Percentiles rank a stretch among this genome's conserved stretches.
These are phyloP conservation scores for Cancer borealis DNA, from an alignment of 2,888 invertebrate genomes.

Conservation along the genomic window DNA sequence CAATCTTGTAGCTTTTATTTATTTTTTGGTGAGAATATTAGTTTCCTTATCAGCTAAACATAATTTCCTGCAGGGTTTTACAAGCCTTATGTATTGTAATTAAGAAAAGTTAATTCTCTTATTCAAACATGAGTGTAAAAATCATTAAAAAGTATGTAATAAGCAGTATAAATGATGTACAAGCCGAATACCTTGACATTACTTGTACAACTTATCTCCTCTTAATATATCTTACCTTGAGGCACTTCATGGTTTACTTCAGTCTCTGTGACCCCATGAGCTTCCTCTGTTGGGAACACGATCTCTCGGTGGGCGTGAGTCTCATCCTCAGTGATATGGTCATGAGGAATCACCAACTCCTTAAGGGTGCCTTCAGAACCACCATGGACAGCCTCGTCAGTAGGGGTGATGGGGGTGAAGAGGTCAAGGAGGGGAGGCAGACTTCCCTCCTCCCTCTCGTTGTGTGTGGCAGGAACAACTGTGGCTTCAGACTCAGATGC, in stretches of 20 bases:
- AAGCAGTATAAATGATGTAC: neutral
- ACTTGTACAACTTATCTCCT: neutral
- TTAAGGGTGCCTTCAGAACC: neutral
- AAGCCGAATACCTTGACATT: neutral
- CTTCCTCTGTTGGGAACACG: neutral
- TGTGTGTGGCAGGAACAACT: constrained; percentile 8
- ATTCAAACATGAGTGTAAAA: neutral
- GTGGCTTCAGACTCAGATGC: constrained; percentile 40
- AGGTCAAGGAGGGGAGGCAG: constrained; percentile 53
- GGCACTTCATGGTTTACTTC: constrained; percentile 33
- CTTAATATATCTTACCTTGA: constrained; percentile 46
- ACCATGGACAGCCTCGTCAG: neutral
- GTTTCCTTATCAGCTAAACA: neutral
- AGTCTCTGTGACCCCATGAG: neutral
- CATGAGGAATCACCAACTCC: constrained; percentile 46
- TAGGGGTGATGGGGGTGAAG: neutral
- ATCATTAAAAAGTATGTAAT: neutral
- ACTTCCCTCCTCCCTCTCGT: neutral
- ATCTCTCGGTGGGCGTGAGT: neutral
- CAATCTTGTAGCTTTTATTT: neutral
- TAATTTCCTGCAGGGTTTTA: no score
- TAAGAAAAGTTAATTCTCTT: neutral
- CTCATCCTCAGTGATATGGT: neutral
- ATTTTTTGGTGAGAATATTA: neutral
- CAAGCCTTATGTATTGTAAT: neutral